Evolutionary conservation across 2,888 invertebrate species (phyloP).

Genomic region (Callyntrura guangdongensis): DNA sequence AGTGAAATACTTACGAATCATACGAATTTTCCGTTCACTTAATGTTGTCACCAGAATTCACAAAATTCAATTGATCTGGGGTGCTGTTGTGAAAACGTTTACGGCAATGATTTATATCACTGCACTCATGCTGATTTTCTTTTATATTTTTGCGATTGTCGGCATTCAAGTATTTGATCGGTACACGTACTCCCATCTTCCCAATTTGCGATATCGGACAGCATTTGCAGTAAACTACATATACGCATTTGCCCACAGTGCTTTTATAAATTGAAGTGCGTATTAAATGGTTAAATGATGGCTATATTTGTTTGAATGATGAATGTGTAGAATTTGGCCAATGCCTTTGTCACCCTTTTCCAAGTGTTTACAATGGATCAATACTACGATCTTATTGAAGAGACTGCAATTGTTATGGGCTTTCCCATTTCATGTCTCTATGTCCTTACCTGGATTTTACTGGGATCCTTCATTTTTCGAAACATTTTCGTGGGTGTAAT

Average conservation of each 20-base stretch:
- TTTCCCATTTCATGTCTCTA: constrained; percentile 69
- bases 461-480: constrained; percentile 83
- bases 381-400: constrained; percentile 81
- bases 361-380: constrained; percentile 84
- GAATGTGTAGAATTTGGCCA: constrained; percentile 73
- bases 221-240: constrained; percentile 73
- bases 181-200: constrained; percentile 76
- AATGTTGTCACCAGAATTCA: constrained; percentile 83
- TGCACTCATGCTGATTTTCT: constrained; percentile 82
- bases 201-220: constrained; percentile 68
- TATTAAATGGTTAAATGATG: too few species aligned
- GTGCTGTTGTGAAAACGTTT: constrained; percentile 82
- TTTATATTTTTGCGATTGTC: constrained; percentile 84
- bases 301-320: too few species aligned
- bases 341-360: constrained; percentile 82
- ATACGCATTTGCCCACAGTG: too few species aligned
- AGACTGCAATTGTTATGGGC: constrained; percentile 66
- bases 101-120: constrained; percentile 82
- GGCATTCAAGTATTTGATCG: constrained; percentile 81
- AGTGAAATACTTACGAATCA: constrained; percentile 82
- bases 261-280: constrained; percentile 8
- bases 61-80: constrained; percentile 83
- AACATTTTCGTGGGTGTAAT: constrained; percentile 84
- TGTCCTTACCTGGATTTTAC: constrained; percentile 82
- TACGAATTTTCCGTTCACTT: constrained; percentile 82